Conservation (phyloP, 2,888 invertebrate species). For the Syrista parreyssii region DNA sequence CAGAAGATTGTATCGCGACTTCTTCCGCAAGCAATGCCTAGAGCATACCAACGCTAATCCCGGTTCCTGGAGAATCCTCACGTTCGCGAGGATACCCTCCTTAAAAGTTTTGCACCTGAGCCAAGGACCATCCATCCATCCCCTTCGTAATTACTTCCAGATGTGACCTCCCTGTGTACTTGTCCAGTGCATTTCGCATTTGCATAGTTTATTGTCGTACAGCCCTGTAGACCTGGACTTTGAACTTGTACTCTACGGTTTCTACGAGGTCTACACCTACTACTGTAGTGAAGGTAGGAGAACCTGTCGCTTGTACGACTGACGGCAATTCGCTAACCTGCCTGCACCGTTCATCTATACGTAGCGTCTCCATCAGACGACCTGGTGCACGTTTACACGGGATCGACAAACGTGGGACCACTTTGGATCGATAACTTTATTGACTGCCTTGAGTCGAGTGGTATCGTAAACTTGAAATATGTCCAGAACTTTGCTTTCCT, state of each 20-base stretch:
- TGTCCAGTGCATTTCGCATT: constrained; percentile 11
- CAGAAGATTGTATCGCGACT: constrained; percentile 37
- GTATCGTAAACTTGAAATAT: constrained; percentile 38
- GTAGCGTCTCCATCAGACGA: not conserved
- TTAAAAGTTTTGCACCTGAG: constrained; percentile 17
- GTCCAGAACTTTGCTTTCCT: constrained; percentile 14
- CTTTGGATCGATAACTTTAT: constrained; percentile 35
- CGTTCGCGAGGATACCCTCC: constrained; percentile 31
- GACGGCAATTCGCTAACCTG: not conserved
- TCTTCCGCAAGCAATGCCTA: constrained; percentile 28
- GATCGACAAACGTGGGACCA: constrained; percentile 14
- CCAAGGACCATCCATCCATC: constrained; percentile 2
- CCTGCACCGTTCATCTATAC: not conserved
- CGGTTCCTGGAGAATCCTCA: constrained; percentile 45
- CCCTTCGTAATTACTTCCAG: constrained; percentile 56
- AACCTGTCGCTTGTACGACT: not conserved
- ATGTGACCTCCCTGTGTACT: constrained; percentile 36
- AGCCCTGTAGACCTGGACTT: not conserved
- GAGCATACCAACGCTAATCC: constrained; percentile 47
- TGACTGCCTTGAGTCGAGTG: constrained; percentile 3
- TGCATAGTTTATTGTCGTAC: constrained; percentile 18
- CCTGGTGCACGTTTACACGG: constrained; percentile 21
- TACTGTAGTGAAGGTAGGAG: not conserved
- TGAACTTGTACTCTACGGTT: not conserved
- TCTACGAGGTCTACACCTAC: not conserved